Evolutionary conservation across 2,797 vertebrate species (phyloP).

Genomic region (Lagodon rhomboides): DNA sequence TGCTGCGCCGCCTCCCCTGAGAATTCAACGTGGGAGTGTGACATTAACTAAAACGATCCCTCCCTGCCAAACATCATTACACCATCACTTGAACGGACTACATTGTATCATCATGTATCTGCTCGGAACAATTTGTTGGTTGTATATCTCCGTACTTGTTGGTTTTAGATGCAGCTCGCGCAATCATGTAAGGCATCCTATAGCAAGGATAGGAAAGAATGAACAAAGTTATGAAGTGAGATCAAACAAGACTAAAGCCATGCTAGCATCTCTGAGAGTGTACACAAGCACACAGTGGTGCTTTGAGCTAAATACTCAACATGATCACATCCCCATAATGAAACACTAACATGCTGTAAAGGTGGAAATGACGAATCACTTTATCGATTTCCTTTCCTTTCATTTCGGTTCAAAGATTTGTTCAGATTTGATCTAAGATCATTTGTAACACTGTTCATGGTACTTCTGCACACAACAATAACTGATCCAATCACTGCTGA

Average conservation of each 20-base stretch:
- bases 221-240: not conserved
- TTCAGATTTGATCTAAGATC: too few species aligned
- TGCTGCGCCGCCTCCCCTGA: conserved; percentile 27
- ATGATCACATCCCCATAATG: not conserved
- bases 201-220: not conserved
- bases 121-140: too few species aligned
- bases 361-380: too few species aligned
- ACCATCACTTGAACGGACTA: not conserved
- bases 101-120: not conserved
- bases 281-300: not conserved
- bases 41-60: conserved; percentile 47
- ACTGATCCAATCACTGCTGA: not conserved
- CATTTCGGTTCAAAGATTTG: not conserved
- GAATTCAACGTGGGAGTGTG: conserved; percentile 54
- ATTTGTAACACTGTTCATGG: not conserved
- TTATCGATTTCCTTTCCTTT: not conserved
- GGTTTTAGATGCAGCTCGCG: too few species aligned
- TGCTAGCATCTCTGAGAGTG: not conserved
- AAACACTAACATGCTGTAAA: not conserved
- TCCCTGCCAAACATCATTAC: conserved; percentile 8
- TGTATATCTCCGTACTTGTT: too few species aligned
- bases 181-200: too few species aligned
- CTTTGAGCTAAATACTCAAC: not conserved
- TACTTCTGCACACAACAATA: not conserved
- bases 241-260: not conserved